Evolutionary conservation across 2,113 vertebrate species (phyloP).

Genomic region (Aix galericulata): DNA sequence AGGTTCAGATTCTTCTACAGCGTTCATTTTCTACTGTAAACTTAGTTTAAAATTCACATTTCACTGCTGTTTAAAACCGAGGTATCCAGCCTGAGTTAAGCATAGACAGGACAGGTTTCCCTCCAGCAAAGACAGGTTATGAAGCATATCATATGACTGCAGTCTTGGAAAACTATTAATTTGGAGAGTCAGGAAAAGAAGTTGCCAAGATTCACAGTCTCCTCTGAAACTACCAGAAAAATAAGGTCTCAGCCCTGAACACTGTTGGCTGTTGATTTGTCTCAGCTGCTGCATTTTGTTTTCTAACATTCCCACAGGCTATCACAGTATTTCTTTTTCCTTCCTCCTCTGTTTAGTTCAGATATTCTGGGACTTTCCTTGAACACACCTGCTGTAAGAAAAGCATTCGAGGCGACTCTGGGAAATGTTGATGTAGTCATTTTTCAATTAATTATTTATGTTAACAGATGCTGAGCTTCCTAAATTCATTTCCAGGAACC

Average conservation of each 20-base stretch:
- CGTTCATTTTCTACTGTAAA: background rate
- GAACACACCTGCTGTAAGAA: background rate
- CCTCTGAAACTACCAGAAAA: background rate
- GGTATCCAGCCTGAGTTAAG: background rate
- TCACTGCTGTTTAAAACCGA: background rate
- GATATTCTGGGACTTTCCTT: background rate
- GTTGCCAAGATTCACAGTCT: background rate
- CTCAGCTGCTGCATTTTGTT: background rate
- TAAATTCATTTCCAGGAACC: background rate
- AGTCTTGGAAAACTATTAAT: background rate
- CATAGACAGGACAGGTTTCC: background rate
- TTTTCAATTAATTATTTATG: background rate
- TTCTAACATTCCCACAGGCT: fast-evolving
- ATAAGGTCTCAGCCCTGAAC: background rate
- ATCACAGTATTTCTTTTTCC: background rate
- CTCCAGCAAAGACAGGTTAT: background rate
- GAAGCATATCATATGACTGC: background rate
- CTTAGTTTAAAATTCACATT: background rate
- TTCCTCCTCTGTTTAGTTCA: background rate
- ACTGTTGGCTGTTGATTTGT: background rate
- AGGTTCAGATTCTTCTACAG: background rate
- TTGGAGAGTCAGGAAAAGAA: background rate
- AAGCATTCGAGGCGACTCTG: background rate
- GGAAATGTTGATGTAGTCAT: background rate
- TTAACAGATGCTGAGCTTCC: background rate